Percentiles rank a stretch among this genome's conserved stretches.
These are phyloP conservation scores for Drosophila basisetae DNA, from an alignment of 2,888 invertebrate species.

Conservation along the genomic window DNA sequence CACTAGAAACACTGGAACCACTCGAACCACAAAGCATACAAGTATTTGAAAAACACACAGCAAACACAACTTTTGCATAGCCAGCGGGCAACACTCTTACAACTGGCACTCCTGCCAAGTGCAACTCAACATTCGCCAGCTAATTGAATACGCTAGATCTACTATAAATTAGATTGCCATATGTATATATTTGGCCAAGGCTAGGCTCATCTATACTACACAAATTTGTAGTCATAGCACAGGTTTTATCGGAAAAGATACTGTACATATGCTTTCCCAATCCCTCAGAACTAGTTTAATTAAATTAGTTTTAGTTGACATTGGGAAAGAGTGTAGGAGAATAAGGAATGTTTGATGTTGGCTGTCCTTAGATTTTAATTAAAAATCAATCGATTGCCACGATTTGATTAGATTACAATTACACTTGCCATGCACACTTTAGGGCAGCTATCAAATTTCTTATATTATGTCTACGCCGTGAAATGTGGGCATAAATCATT, in stretches of 20 bases:
- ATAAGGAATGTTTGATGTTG: neutral
- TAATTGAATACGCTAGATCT: slow-evolving; percentile 12
- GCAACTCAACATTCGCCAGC: neutral
- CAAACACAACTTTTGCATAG: slow-evolving; percentile 20
- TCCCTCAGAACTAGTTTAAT: neutral
- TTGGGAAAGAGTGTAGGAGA: neutral
- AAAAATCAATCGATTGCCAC: slow-evolving; percentile 40
- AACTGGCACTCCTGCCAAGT: slow-evolving; percentile 19
- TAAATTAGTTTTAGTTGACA: too few species aligned
- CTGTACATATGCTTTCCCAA: neutral
- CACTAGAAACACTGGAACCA: slow-evolving; percentile 1
- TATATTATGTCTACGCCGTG: slow-evolving; percentile 29
- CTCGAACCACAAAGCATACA: slow-evolving; percentile 10
- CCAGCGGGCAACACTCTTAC: slow-evolving; percentile 19
- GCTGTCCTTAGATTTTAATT: slow-evolving; percentile 28
- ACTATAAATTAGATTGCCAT: neutral
- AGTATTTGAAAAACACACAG: slow-evolving; percentile 17
- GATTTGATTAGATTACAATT: slow-evolving; percentile 13
- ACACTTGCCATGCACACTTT: slow-evolving; percentile 15
- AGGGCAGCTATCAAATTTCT: slow-evolving; percentile 5
- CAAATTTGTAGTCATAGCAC: neutral
- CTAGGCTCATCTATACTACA: neutral
- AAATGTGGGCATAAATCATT: slow-evolving; percentile 40
- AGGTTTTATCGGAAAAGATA: neutral
- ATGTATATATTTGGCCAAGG: neutral